Base-by-base conservation (phyloP, 2,797 vertebrate species). In the Sarcoramphus papa region DNA sequence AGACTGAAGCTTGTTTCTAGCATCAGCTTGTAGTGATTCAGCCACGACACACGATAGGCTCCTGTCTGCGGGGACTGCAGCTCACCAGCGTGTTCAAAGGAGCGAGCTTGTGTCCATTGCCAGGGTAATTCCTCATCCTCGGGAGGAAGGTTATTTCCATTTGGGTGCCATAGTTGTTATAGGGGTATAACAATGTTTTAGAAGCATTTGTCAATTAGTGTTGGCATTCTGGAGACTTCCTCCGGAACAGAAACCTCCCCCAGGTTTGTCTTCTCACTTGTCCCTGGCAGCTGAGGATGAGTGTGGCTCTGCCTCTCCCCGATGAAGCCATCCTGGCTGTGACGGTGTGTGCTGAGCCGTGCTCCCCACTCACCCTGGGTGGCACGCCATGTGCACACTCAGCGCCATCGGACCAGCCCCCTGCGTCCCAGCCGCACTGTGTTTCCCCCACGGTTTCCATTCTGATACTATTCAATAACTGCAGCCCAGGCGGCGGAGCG, bases 381-480 rank as follows among this genome's bases (percentile, higher is more conserved):
- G 54, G 25, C 3, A 4, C 4, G 3, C 33, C 33, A 1, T 2
- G 19, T 20, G 51, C 63, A 4, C 17, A 0, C 78, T 47, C 41
- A 5, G 74, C 3, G 2, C 35, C 18, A 0, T 17, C 12, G 4
- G 31, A 15, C 13, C 69, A 40, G n/a, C 37, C 18, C 5, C 4
- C 31, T 8, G 35, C 2, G 2, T 56, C 72, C 72, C 53, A 24
- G 43, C 23, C 7, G 0, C 19, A 1, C 43, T 24, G 28, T 8
- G 19, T 14, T 40, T 40, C 47, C 25, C 50, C 22, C 25, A 1
- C 40, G 17, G 12, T 10, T 48, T 31, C 9, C 9, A 1, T 33
- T 12, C 62, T 14, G 53, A 3, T 19, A 0, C 5, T 33, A 13
- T 7, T 64, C 30, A 10, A 1, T 9, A 7, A 19, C 3, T 2